Conservation (phyloP, 2,888 invertebrate genomes). For the Tiliacea citrago region DNA sequence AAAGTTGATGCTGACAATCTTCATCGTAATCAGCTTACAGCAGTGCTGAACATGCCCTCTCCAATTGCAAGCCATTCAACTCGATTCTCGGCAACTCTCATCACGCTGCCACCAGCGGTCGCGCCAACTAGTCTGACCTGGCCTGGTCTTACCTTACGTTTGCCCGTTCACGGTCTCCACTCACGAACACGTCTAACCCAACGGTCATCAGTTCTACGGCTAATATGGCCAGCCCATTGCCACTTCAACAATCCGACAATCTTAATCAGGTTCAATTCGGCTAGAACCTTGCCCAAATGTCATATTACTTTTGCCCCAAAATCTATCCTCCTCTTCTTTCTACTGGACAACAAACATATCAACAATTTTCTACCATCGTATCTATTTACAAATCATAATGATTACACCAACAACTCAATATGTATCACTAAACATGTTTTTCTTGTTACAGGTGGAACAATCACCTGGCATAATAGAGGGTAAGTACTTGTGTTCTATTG, state of each 20-base stretch:
- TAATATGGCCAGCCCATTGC: neutral
- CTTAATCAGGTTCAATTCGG: neutral
- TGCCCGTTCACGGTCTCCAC: neutral
- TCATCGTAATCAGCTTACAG: neutral
- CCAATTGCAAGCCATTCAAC: neutral
- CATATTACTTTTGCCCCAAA: neutral
- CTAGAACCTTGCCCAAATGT: neutral
- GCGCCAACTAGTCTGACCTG: neutral
- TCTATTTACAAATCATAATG: slow-evolving; percentile 11
- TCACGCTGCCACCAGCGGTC: neutral
- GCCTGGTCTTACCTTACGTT: neutral
- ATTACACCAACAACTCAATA: neutral
- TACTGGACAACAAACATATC: neutral
- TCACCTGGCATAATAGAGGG: slow-evolving; percentile 33
- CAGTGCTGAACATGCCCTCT: neutral
- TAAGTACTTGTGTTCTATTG: slow-evolving; percentile 54
- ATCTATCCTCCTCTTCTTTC: neutral
- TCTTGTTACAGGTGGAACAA: slow-evolving; percentile 56
- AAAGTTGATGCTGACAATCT: neutral
- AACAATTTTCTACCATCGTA: slow-evolving; percentile 1
- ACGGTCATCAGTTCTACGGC: neutral
- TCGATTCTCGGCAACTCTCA: neutral
- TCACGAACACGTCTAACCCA: neutral
- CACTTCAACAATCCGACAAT: neutral
- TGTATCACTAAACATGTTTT: slow-evolving; percentile 28